A percentile compares a stretch with the other conserved stretches of the same genome.
Evolutionary conservation across 2,888 invertebrate genomes (phyloP).

Genomic region (Trichopoda pennipes): DNA sequence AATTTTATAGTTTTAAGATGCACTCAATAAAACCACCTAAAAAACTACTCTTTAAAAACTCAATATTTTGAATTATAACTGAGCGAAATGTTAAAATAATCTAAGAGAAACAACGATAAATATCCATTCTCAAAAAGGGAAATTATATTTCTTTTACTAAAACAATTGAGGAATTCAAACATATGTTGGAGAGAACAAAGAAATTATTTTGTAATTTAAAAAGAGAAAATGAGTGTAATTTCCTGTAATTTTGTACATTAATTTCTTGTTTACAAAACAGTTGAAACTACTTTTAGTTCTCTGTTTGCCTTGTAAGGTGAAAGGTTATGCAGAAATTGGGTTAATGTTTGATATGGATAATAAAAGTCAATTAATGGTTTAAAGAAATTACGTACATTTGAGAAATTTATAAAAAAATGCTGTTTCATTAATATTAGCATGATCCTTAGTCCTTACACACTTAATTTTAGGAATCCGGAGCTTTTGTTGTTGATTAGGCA

Average conservation of each 20-base stretch:
- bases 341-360: neutral
- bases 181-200: neutral
- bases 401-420: too few relatives aligned
- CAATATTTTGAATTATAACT: conserved; percentile 3
- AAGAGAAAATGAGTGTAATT: conserved; percentile 20
- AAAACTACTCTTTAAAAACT: neutral
- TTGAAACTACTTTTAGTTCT: conserved; percentile 54
- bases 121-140: neutral
- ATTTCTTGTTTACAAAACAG: neutral
- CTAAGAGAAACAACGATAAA: neutral
- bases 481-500: too few relatives aligned
- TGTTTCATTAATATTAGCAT: too few relatives aligned
- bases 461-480: too few relatives aligned
- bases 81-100: neutral
- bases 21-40: neutral
- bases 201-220: neutral
- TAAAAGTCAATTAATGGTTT: neutral
- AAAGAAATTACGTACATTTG: conserved; percentile 48
- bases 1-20: neutral
- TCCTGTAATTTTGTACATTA: neutral
- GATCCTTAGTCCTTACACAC: too few relatives aligned
- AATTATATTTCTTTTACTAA: conserved; percentile 9
- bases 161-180: neutral
- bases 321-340: conserved; percentile 60
- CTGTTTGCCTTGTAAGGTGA: conserved; percentile 58